Percentiles rank a stretch among this genome's conserved stretches.
Evolutionary conservation across 1,140 invertebrate genomes (phyloP).

Genomic region (Panonychus citri): DNA sequence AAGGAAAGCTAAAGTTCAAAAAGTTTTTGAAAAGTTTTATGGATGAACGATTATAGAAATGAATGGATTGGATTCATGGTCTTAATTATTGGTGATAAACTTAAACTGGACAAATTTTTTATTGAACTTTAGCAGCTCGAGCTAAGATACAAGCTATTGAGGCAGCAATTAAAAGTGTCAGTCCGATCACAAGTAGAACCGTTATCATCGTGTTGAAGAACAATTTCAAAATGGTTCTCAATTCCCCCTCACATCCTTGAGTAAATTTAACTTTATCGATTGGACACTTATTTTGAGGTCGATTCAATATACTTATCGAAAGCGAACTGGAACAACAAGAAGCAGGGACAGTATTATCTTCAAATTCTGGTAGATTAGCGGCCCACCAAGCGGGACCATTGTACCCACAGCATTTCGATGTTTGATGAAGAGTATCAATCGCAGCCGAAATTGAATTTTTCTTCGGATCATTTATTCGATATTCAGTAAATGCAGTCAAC

Average conservation of each 20-base stretch:
- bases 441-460: neutral
- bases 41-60: too few relatives aligned
- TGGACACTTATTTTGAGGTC: neutral
- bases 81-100: too few relatives aligned
- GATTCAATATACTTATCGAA: neutral
- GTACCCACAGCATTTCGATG: neutral
- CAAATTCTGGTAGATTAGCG: neutral
- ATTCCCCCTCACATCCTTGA: neutral
- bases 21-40: too few relatives aligned
- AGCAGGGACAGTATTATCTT: neutral
- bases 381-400: neutral
- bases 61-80: too few relatives aligned
- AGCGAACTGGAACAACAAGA: neutral
- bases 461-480: too few relatives aligned
- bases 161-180: neutral
- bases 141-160: neutral
- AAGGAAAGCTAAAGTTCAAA: too few relatives aligned
- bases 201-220: neutral
- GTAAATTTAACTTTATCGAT: neutral
- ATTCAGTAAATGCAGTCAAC: too few relatives aligned
- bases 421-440: neutral
- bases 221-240: neutral
- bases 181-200: neutral
- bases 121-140: neutral
- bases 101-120: too few relatives aligned